A percentile compares a stretch with the other conserved stretches of the same genome.
Evolutionary conservation across 2,797 vertebrate species (phyloP).

Genomic region (Heliangelus exortis): DNA sequence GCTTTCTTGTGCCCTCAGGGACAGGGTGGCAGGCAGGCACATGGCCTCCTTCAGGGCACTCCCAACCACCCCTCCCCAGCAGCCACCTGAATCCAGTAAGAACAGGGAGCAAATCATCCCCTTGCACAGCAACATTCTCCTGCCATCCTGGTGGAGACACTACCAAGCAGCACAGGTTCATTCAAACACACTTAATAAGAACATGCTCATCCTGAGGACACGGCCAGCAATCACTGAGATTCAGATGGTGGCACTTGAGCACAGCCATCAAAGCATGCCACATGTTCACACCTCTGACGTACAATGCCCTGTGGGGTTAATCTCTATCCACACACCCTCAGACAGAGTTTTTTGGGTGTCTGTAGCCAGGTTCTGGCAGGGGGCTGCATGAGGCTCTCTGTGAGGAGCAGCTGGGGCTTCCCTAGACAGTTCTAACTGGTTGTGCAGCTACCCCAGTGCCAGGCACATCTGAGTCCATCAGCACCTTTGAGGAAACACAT

Average conservation of each 20-base stretch:
- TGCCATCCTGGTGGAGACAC: neutral
- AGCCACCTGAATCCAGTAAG: too few relatives aligned
- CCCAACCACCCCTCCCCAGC: neutral
- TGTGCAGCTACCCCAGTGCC: neutral
- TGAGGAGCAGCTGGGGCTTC: neutral
- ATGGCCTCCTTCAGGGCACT: neutral
- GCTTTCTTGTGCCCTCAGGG: neutral
- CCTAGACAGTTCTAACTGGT: neutral
- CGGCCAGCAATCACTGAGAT: neutral
- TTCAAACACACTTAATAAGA: neutral
- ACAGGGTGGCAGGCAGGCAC: neutral
- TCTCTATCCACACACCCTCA: neutral
- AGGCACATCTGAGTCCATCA: too few relatives aligned
- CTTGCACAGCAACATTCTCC: neutral
- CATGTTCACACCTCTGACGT: rapidly evolving
- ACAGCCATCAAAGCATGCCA: neutral
- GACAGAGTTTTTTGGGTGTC: neutral
- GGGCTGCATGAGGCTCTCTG: neutral
- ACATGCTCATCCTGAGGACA: rapidly evolving
- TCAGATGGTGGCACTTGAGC: neutral
- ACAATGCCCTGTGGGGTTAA: too few relatives aligned
- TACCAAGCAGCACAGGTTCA: neutral
- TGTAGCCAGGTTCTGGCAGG: rapidly evolving
- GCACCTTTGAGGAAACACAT: neutral
- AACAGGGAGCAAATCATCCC: neutral